These are phyloP conservation scores for Meloidogyne floridensis DNA, from an alignment of 1,140 invertebrate species.

Conservation along the genomic window DNA sequence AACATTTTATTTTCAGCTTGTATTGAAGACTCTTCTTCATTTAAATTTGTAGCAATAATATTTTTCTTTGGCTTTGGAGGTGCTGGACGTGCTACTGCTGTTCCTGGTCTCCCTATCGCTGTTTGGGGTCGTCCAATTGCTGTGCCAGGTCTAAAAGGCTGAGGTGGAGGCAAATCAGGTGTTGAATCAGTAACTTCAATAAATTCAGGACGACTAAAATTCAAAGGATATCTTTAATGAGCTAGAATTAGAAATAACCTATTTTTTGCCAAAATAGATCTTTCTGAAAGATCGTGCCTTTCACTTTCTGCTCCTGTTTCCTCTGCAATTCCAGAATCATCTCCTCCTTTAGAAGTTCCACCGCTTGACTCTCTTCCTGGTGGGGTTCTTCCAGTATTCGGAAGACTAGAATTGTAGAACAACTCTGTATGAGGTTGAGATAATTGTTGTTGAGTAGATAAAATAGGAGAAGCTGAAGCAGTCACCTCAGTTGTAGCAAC, in stretches of 20 bases:
- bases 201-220: conserved; percentile 23
- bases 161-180: neutral
- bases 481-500: neutral
- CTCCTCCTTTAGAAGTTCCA: conserved; percentile 54
- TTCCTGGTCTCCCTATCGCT: conserved; percentile 50
- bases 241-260: neutral
- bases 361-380: conserved; percentile 53
- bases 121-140: conserved; percentile 52
- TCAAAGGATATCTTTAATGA: neutral
- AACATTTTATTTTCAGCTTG: conserved; percentile 4
- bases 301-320: conserved; percentile 48
- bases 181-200: conserved; percentile 17
- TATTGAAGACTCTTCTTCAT: neutral
- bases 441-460: neutral
- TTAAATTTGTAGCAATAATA: conserved; percentile 19
- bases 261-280: conserved; percentile 6
- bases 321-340: conserved; percentile 55
- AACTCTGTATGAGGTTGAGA: neutral
- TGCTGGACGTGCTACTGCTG: conserved; percentile 43
- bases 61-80: conserved; percentile 54
- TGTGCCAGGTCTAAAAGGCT: conserved; percentile 22
- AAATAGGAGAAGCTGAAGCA: neutral
- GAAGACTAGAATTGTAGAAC: conserved; percentile 12
- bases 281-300: conserved; percentile 10
- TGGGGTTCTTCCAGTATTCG: conserved; percentile 15